Evolutionary conservation across 2,113 vertebrate species (phyloP), one percentile per base, ranked within the genome.

Genomic region (Paraplagusia blochii): DNA sequence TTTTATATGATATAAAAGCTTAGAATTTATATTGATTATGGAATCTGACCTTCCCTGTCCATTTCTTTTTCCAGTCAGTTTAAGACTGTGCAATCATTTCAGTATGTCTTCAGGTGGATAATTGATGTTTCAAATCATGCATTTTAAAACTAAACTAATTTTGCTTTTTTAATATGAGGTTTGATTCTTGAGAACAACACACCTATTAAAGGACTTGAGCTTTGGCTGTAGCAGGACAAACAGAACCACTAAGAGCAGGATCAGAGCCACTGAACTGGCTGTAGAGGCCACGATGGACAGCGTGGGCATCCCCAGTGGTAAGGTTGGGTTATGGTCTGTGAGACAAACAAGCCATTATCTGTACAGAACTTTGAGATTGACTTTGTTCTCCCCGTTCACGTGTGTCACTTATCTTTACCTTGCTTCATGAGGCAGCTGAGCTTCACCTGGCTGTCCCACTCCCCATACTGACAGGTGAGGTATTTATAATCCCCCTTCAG

Each of bases 401-500:
- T 43, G 1, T 43, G 8, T n/a, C 19, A 52, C 13, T 19, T 10
- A 6, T 10, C 35, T 5, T 88, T 66, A 96, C 97, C 96, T 54
- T 93, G 92, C 9, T 91, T 93, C 70, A 94, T 91, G 58, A 88
- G 90, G 74, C 97, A 99, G 90, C 94, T 95, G 65, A 99, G 91
- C 85, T 95, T 94, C 90, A 98, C 92, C 55, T 93, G 89, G 16
- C 93, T 92, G 71, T 94, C 92, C 97, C 97, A 99, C 58, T 95
- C 92, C 63, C 96, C 96, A 66, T 94, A 92, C 81, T 94, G 93
- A 79, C 97, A 99, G 16, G 96, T 99, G 77, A 97, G 87, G 75
- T 97, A 99, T 66, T 97, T 97, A 83, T 99, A 99, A 39, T 97
- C 96, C 16, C 95, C 95, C 69, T 98, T 99, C 71, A 99, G 84